These are phyloP conservation scores for Limonius californicus DNA, from an alignment of 1,140 invertebrate genomes.

Conservation along the genomic window DNA sequence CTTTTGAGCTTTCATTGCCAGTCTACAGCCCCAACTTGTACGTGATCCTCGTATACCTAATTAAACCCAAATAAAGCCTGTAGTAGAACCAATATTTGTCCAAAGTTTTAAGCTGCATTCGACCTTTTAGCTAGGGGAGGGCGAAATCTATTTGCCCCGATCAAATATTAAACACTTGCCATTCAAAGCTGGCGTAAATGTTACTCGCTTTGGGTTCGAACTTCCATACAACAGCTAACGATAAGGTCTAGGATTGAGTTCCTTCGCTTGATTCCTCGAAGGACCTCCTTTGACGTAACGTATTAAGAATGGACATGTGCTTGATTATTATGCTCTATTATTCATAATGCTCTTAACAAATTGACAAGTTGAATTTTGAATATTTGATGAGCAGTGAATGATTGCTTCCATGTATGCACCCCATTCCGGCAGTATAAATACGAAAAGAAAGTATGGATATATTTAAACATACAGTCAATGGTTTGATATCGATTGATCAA, in stretches of 20 bases:
- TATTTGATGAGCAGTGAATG: no score
- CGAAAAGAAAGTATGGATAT: no score
- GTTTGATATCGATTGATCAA: no score
- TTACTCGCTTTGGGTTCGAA: neutral
- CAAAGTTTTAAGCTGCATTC: conserved; percentile 15
- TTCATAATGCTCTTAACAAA: neutral
- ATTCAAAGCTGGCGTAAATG: conserved; percentile 12
- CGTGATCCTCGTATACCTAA: conserved; percentile 3
- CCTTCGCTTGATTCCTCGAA: neutral
- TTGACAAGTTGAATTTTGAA: no score
- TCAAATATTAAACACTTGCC: conserved; percentile 22
- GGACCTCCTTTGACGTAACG: neutral
- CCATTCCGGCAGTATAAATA: no score
- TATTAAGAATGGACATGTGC: neutral
- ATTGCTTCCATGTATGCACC: no score
- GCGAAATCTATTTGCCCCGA: conserved; percentile 19
- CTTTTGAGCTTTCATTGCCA: neutral
- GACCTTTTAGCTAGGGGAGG: conserved; percentile 15
- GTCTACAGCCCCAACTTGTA: neutral
- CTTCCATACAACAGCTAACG: neutral
- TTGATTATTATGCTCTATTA: conserved; percentile 1
- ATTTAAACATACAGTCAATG: no score
- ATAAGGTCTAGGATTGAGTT: neutral
- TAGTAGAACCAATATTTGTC: neutral
- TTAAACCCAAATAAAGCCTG: neutral